phyloP scores from a whole-genome alignment of 2,888 invertebrate species.

The Ormia ochracea region DNA sequence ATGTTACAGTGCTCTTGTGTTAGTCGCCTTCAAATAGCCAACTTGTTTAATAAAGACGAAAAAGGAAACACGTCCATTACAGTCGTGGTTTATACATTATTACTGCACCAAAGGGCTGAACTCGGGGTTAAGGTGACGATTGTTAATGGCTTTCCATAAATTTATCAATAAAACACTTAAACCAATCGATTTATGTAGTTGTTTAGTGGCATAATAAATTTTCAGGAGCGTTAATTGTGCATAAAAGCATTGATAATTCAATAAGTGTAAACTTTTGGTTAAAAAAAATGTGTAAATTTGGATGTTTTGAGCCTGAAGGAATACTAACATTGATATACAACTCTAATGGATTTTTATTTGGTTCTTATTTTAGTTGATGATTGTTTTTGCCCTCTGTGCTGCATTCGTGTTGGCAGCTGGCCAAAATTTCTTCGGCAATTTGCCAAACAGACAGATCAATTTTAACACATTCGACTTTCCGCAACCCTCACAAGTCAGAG shows the following conservation, averaged over 20 bases:
- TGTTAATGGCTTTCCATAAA: constrained; percentile 48
- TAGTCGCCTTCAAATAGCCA: constrained; percentile 3
- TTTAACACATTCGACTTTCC: constrained; percentile 69
- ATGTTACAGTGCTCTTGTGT: constrained; percentile 34
- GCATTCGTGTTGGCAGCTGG: constrained; percentile 72
- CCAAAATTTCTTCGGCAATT: constrained; percentile 73
- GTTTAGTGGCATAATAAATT: constrained; percentile 3
- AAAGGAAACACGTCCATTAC: not conserved
- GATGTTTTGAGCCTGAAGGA: not conserved
- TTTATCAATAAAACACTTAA: constrained; percentile 46
- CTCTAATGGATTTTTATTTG: constrained; percentile 18
- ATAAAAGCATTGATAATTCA: not conserved
- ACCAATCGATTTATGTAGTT: constrained; percentile 7
- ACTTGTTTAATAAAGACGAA: not conserved
- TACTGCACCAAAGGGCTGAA: constrained; percentile 39
- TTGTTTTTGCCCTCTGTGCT: constrained; percentile 72
- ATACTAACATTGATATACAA: not conserved
- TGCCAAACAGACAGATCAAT: constrained; percentile 68
- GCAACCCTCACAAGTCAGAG: constrained; percentile 69
- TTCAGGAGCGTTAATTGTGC: not conserved
- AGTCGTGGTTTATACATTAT: not conserved
- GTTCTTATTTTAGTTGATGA: constrained; percentile 72
- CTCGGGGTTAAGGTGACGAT: constrained; percentile 55
- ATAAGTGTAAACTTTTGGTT: not conserved
- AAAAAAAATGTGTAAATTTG: not conserved